Conservation (phyloP, 2,113 vertebrate genomes). For the Chloropsis cyanopogon region DNA sequence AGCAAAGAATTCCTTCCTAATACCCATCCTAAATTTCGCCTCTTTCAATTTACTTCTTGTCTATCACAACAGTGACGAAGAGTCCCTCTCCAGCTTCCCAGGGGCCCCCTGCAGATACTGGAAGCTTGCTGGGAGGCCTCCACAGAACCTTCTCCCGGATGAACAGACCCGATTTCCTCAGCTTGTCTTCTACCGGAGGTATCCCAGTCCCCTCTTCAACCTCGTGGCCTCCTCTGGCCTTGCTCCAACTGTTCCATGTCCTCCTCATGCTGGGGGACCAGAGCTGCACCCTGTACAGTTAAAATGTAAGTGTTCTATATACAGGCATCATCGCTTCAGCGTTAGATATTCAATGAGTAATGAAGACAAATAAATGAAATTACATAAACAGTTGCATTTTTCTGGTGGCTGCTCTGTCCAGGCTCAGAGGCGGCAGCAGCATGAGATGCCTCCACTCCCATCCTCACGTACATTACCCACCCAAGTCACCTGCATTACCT, state of each 20-base stretch:
- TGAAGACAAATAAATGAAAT: not conserved
- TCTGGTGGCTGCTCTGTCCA: not conserved
- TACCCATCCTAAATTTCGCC: no score
- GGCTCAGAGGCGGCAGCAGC: not conserved
- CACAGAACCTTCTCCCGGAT: not conserved
- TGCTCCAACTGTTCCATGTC: not conserved
- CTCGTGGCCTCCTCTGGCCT: not conserved
- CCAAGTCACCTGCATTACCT: fast-evolving
- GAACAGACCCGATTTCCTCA: not conserved
- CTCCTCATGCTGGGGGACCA: not conserved
- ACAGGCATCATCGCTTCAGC: fast-evolving
- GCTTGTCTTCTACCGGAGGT: not conserved
- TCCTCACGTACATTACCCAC: fast-evolving
- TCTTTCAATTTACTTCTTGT: not conserved
- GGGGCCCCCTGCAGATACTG: not conserved
- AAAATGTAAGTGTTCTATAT: not conserved
- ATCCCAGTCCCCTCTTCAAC: not conserved
- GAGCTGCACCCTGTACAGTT: not conserved
- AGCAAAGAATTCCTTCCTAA: not conserved
- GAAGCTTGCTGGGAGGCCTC: not conserved
- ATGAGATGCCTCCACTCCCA: not conserved
- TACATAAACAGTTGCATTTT: fast-evolving
- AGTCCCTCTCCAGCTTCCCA: not conserved
- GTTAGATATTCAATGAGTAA: not conserved
- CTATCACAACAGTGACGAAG: no score